Evolutionary conservation across 2,888 invertebrate genomes (phyloP).

Genomic region (Bellardia pandia): DNA sequence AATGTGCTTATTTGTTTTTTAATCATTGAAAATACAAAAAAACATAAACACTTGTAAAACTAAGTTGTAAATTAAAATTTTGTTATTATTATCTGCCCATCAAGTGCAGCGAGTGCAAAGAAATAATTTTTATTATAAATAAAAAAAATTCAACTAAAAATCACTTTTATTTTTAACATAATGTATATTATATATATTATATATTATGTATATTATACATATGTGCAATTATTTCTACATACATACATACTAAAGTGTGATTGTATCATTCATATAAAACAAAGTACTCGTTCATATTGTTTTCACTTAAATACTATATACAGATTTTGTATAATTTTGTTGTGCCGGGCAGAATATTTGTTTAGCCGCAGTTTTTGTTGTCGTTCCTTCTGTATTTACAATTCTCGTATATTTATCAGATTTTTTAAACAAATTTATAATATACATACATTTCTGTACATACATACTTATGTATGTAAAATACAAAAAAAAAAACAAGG

Average conservation of each 20-base stretch:
- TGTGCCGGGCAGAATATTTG: conserved; percentile 33
- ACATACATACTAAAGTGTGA: neutral
- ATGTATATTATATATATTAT: too few relatives aligned
- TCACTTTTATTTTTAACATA: conserved; percentile 19
- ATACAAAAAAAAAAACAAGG: conserved; percentile 23
- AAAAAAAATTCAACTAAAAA: conserved; percentile 52
- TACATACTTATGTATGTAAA: neutral
- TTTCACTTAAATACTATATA: neutral
- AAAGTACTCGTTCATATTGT: neutral
- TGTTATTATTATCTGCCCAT: conserved; percentile 8
- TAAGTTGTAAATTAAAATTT: conserved; percentile 26
- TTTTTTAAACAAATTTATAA: neutral
- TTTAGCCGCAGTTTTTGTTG: conserved; percentile 21
- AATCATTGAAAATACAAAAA: conserved; percentile 24
- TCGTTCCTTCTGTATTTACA: neutral
- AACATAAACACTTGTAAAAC: conserved; percentile 27
- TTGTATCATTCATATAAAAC: neutral
- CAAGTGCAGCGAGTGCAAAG: conserved; percentile 23
- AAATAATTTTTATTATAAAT: conserved; percentile 50
- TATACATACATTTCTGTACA: neutral
- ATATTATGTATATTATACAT: too few relatives aligned
- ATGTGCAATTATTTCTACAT: neutral
- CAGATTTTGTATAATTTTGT: neutral
- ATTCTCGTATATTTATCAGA: neutral
- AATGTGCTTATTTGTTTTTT: conserved; percentile 37